Base-by-base conservation (phyloP, 2,797 vertebrate species). In the Sus cebifrons region DNA sequence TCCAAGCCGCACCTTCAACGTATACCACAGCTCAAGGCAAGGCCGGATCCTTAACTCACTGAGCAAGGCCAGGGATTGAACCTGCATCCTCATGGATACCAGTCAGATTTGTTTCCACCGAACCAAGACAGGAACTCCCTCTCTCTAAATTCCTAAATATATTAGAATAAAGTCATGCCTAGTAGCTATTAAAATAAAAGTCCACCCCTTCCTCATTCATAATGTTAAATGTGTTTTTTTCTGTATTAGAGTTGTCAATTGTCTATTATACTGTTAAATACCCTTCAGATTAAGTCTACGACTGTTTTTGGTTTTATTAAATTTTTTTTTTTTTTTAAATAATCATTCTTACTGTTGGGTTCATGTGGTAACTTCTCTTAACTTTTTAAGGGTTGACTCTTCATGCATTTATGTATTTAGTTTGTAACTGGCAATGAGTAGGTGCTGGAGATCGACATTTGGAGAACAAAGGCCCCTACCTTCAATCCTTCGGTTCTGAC, bases 61-160 rank as follows among this genome's bases (percentile, higher is more conserved):
- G 44, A 49, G 44, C 44, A 49, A 49, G 44, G 44, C 5, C 44
- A 49, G 44, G 44, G 44, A 49, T 6, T 10, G 44, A 49, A 49
- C 44, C 44, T 49, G 44, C 44, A 49, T 49, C 44, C 44, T 49
- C 44, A 49, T 49, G 44, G 44, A 10, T 49, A 49, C 44, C 9
- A 49, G 44, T 49, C 44, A 49, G 44, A 49, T 49, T 49, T 10
- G 9, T 49, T 49, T 49, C 44, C 9, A 10, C 44, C 9, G 44
- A 49, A 49, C 44, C 44, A 49, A 1, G 44, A 49, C 44, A 49
- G 44, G 44, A 49, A 49, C 44, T 49, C 44, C 44, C 77, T 89
- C 16, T 81, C 18, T 92, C 36, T 67, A 67, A 17, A 77, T 73
- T 96, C 91, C 56, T 44, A 92, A 78, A 91, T 95, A 77, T 21